Conservation (phyloP, 1,140 invertebrate species). For the Eufriesea mexicana region DNA sequence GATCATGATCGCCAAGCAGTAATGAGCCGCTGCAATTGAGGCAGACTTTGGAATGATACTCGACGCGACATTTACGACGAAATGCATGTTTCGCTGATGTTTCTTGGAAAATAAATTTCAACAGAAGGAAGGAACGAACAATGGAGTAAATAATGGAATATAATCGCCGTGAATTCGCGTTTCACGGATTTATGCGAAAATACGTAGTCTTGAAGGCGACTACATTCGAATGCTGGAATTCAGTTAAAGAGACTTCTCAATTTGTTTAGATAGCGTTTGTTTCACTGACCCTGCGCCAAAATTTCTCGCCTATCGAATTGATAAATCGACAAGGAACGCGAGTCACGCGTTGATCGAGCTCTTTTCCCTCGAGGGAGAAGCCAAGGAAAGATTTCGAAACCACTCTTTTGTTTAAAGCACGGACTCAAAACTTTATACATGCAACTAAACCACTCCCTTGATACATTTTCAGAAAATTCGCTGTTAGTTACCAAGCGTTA, state of each 20-base stretch:
- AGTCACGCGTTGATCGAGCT: neutral
- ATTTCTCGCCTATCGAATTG: neutral
- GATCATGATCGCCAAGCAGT: neutral
- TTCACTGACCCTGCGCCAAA: neutral
- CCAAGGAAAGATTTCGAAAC: neutral
- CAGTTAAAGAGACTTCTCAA: neutral
- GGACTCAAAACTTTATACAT: slow-evolving; percentile 15
- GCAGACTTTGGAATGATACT: too few relatives aligned
- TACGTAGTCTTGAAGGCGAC: neutral
- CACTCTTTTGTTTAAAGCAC: neutral
- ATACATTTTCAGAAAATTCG: neutral
- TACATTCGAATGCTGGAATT: neutral
- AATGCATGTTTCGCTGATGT: neutral
- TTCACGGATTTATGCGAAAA: neutral
- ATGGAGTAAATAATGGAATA: neutral
- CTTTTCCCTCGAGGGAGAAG: neutral
- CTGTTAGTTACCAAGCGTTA: too few relatives aligned
- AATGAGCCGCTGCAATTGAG: neutral
- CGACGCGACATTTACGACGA: neutral
- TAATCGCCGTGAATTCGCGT: neutral
- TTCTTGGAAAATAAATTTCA: neutral
- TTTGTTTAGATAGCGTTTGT: neutral
- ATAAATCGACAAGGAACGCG: neutral
- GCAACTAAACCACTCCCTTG: slow-evolving; percentile 25
- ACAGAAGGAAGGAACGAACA: neutral